phyloP scores from a whole-genome alignment of 2,888 invertebrate species.

The Homarus gammarus region DNA sequence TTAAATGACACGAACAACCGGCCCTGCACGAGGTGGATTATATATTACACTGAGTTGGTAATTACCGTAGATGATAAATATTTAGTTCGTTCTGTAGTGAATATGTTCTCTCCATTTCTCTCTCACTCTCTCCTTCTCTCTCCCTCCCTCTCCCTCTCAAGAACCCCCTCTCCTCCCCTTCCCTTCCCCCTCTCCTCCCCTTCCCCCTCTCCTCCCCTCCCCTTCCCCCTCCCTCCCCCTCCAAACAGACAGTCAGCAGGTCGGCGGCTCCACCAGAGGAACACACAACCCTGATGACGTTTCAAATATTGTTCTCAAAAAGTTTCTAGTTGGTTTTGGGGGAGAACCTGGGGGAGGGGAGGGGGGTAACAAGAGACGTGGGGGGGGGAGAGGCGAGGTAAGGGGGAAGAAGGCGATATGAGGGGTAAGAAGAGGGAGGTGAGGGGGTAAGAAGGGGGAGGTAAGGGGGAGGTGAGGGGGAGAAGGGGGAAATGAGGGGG shows the following conservation, averaged over 20 bases:
- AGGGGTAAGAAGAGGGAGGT: background rate
- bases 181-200: background rate
- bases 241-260: background rate
- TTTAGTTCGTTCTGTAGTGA: too few species aligned
- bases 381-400: too few species aligned
- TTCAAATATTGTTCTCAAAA: background rate
- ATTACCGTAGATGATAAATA: too few species aligned
- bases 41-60: too few species aligned
- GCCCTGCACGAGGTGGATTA: too few species aligned
- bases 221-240: background rate
- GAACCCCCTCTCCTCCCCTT: background rate
- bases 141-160: background rate
- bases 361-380: background rate
- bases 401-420: too few species aligned
- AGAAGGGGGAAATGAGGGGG: too few species aligned
- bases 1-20: too few species aligned
- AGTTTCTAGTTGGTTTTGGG: background rate
- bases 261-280: background rate
- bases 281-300: conserved; percentile 14
- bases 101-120: too few species aligned
- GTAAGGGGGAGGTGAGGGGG: background rate
- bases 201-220: background rate
- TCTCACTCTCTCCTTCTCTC: too few species aligned
- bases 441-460: background rate
- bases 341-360: background rate